Conservation (phyloP, 2,888 invertebrate species). For the Sicus ferrugineus region DNA sequence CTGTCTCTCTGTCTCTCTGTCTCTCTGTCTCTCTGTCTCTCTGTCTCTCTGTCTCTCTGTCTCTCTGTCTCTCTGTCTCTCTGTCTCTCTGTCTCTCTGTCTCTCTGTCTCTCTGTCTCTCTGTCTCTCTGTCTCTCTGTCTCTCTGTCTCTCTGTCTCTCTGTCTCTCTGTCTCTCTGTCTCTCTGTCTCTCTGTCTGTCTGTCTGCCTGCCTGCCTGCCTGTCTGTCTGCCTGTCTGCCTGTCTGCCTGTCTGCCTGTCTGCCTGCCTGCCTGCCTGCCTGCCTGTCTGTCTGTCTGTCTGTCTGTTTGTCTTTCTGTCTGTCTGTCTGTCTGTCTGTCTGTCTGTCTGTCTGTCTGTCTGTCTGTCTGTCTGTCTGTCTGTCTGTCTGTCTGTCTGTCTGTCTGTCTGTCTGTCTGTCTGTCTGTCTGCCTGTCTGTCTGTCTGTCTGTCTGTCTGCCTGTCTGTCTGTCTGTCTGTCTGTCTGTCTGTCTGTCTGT, state of each 20-base stretch:
- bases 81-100: slow-evolving; percentile 12
- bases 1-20: slow-evolving; percentile 1
- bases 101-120: slow-evolving; percentile 10
- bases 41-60: slow-evolving; percentile 12
- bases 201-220: no score
- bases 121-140: slow-evolving; percentile 12
- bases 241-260: slow-evolving; percentile 17
- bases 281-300: no score
- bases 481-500: slow-evolving; percentile 17
- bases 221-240: slow-evolving; percentile 17
- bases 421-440: no score
- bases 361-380: slow-evolving; percentile 17
- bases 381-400: slow-evolving; percentile 17
- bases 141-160: slow-evolving; percentile 10
- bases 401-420: slow-evolving; percentile 17
- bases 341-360: slow-evolving; percentile 17
- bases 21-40: slow-evolving; percentile 10
- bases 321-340: slow-evolving; percentile 17
- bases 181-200: slow-evolving; percentile 11
- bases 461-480: slow-evolving; percentile 17
- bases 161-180: slow-evolving; percentile 12
- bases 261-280: no score
- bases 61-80: slow-evolving; percentile 10
- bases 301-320: no score
- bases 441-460: no score